These are phyloP conservation scores for Archips crataeganus DNA, from an alignment of 2,888 invertebrate species.

Conservation along the genomic window DNA sequence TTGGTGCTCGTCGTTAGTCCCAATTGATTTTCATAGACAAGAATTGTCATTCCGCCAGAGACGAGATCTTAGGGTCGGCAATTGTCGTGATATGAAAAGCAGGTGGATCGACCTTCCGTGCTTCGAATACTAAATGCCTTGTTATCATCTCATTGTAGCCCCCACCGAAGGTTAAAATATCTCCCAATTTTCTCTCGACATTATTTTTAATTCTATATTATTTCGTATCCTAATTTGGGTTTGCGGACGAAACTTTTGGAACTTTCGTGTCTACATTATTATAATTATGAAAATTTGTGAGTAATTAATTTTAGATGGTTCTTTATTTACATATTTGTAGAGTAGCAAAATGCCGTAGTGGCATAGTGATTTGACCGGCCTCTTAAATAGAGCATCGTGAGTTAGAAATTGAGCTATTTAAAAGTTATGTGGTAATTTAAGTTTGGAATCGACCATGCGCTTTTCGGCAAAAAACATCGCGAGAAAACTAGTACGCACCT, in stretches of 20 bases:
- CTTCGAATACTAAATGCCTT: constrained; percentile 78
- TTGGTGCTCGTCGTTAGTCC: constrained; percentile 65
- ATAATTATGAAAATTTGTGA: constrained; percentile 15
- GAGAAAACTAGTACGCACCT: no score
- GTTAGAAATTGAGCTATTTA: no score
- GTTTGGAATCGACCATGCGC: no score
- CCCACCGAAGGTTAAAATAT: constrained; percentile 74
- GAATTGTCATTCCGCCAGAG: constrained; percentile 78
- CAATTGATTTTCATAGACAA: constrained; percentile 83
- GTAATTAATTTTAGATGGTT: not conserved
- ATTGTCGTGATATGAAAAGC: constrained; percentile 84
- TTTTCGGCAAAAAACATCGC: no score
- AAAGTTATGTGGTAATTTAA: no score
- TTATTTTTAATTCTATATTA: constrained; percentile 64
- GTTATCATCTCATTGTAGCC: constrained; percentile 77
- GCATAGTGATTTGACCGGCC: no score
- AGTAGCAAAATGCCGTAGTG: no score
- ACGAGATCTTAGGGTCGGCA: constrained; percentile 76
- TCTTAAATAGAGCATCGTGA: no score
- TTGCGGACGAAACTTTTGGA: constrained; percentile 32
- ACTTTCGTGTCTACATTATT: constrained; percentile 15
- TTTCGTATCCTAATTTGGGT: constrained; percentile 65
- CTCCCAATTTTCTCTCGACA: constrained; percentile 64
- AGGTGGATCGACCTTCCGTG: constrained; percentile 79
- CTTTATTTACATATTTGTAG: no score